Evolutionary conservation across 2,797 vertebrate species (phyloP).

Genomic region (Ataeniobius toweri): DNA sequence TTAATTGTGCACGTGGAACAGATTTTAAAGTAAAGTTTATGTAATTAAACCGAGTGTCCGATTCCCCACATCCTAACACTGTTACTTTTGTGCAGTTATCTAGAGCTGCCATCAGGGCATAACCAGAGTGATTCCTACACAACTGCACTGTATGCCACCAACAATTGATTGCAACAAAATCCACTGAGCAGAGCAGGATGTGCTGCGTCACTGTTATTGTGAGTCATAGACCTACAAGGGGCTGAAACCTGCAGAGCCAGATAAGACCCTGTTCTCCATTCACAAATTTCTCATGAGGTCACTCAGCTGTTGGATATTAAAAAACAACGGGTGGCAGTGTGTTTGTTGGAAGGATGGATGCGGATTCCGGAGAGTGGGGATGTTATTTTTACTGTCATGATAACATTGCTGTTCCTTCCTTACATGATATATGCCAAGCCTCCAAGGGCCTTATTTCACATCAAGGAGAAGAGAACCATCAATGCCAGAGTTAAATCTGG

Average conservation of each 20-base stretch:
- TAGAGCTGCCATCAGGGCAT: constrained; percentile 68
- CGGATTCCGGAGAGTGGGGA: constrained; percentile 43
- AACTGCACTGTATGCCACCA: constrained; percentile 38
- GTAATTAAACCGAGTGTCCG: constrained; percentile 3
- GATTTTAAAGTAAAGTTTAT: background rate
- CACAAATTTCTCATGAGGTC: constrained; percentile 74
- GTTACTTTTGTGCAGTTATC: constrained; percentile 38
- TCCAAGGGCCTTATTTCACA: constrained; percentile 23
- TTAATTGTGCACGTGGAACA: background rate
- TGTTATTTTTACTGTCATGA: constrained; percentile 69
- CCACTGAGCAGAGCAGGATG: constrained; percentile 68
- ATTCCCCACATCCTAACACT: constrained; percentile 42
- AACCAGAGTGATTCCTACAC: constrained; percentile 44
- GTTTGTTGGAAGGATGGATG: constrained; percentile 1
- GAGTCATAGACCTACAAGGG: constrained; percentile 39
- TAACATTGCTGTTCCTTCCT: constrained; percentile 65
- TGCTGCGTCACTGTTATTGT: constrained; percentile 73
- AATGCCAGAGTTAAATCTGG: constrained; percentile 21
- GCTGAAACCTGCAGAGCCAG: constrained; percentile 61
- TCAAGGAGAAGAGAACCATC: constrained; percentile 49
- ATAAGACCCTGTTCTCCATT: constrained; percentile 69
- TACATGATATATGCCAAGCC: constrained; percentile 28
- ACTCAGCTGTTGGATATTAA: constrained; percentile 68
- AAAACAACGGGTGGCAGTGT: constrained; percentile 15
- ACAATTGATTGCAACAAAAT: constrained; percentile 63